Evolutionary conservation across 2,113 vertebrate species (phyloP).

Genomic region (Anguilla japonica): DNA sequence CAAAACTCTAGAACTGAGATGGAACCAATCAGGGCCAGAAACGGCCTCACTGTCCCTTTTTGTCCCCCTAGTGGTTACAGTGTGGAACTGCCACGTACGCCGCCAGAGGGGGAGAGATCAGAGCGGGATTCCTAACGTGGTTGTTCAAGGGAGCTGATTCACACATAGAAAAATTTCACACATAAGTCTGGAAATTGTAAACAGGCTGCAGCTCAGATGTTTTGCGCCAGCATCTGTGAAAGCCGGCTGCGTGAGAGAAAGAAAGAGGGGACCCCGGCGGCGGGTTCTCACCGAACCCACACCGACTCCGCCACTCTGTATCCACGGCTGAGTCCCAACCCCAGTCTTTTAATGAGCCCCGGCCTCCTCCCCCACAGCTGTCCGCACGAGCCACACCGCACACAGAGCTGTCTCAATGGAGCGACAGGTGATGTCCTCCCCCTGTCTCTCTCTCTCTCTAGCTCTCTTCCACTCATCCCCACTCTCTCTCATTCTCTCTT

Average conservation of each 20-base stretch:
- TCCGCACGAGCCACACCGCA: background rate
- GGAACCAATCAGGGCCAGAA: too few species aligned
- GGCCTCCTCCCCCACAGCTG: background rate
- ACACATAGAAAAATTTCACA: background rate
- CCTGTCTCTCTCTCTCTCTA: too few species aligned
- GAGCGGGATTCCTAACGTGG: background rate
- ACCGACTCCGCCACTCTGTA: background rate
- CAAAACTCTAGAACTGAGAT: background rate
- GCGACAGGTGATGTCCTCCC: background rate
- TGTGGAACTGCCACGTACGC: background rate
- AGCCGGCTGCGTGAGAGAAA: background rate
- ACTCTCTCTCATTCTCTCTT: background rate
- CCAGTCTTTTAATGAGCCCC: background rate
- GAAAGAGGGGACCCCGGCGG: background rate
- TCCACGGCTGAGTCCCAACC: background rate
- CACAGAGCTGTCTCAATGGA: background rate
- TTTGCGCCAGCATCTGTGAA: background rate
- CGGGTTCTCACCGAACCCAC: background rate
- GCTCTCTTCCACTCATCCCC: background rate
- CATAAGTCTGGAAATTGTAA: background rate
- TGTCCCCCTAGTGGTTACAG: background rate
- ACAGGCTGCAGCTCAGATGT: background rate
- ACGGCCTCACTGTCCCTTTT: background rate
- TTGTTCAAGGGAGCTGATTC: background rate
- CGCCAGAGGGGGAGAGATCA: background rate